Evolutionary conservation across 2,797 vertebrate species (phyloP), one percentile per base, ranked within the genome.

Genomic region (Parauchenoglanis punctatus): DNA sequence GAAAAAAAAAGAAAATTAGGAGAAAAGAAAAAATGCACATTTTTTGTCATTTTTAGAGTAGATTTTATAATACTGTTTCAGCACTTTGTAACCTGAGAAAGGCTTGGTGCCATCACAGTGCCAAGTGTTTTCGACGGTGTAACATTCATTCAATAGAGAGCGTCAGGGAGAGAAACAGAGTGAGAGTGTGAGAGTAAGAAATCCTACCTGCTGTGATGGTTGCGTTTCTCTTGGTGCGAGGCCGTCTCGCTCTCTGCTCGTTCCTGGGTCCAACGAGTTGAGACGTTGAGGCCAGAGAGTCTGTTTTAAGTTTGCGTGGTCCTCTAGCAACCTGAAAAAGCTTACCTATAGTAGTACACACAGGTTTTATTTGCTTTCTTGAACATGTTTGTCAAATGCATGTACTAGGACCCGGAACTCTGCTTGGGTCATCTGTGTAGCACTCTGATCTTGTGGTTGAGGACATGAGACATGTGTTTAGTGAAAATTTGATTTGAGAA

Each of bases 401-500:
- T 97, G 93, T 95, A 96, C 96, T 97, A 97, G 96, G 95, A 97
- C 96, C 96, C 97, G 35, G 65, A 81, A 73, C 88, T 88, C 86
- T 92, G 81, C 91, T 93, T 93, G 56, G 70, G 92, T 95, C 92
- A 94, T 94, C 93, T 96, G 96, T 96, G 97, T 98, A 98, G 97
- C 97, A 98, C 97, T 98, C 96, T 96, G 90, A 97, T 91, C 96
- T 97, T 95, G 95, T 96, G 93, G 93, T 92, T 96, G 94, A 96
- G 94, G 96, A 96, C 94, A 96, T 91, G 87, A 94, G 82, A 86
- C 80, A 93, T 92, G 90, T 91, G 92, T 96, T 96, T 93, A 93
- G 96, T 96, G 94, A 96, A 97, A 52, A 17, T 80, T 80, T 80
- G 20, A 20, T 97, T 92, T 97, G 95, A 96, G 35, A 61, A 49